Evolutionary conservation across 1,140 invertebrate species (phyloP).

Genomic region (Hylaeus volcanicus): DNA sequence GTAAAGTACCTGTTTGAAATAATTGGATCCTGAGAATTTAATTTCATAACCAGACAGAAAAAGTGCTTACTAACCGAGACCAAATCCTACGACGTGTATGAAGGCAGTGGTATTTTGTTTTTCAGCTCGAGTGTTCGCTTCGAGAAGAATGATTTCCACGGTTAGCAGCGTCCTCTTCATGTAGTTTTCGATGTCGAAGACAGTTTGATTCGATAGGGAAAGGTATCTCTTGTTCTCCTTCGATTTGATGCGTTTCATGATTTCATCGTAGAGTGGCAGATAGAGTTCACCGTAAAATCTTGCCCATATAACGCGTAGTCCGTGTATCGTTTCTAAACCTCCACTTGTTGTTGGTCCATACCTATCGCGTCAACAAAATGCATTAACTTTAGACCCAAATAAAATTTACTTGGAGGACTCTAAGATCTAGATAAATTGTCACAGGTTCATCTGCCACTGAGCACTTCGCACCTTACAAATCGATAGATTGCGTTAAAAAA

Average conservation of each 20-base stretch:
- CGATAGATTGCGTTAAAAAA: neutral
- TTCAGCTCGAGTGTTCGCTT: conserved; percentile 77
- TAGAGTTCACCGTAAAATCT: conserved; percentile 74
- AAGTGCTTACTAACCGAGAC: conserved; percentile 71
- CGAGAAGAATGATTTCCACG: conserved; percentile 78
- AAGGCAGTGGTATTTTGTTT: conserved; percentile 78
- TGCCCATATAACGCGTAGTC: conserved; percentile 72
- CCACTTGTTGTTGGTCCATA: conserved; percentile 55
- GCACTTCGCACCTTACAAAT: too few species aligned
- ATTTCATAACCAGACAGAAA: neutral
- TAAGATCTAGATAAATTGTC: too few species aligned
- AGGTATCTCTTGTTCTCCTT: conserved; percentile 72
- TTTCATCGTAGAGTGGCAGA: conserved; percentile 73
- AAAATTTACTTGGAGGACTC: too few species aligned
- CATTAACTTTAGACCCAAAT: too few species aligned
- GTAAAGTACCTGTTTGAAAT: too few species aligned
- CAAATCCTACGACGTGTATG: conserved; percentile 79
- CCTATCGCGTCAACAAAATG: conserved; percentile 21
- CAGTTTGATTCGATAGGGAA: conserved; percentile 59
- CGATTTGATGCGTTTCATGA: conserved; percentile 62
- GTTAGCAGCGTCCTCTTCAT: conserved; percentile 76
- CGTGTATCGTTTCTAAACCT: conserved; percentile 58
- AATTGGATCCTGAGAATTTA: too few species aligned
- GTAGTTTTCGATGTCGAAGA: conserved; percentile 78
- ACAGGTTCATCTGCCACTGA: too few species aligned